Evolutionary conservation across 2,797 vertebrate species (phyloP).

Genomic region (Amniataba percoides): DNA sequence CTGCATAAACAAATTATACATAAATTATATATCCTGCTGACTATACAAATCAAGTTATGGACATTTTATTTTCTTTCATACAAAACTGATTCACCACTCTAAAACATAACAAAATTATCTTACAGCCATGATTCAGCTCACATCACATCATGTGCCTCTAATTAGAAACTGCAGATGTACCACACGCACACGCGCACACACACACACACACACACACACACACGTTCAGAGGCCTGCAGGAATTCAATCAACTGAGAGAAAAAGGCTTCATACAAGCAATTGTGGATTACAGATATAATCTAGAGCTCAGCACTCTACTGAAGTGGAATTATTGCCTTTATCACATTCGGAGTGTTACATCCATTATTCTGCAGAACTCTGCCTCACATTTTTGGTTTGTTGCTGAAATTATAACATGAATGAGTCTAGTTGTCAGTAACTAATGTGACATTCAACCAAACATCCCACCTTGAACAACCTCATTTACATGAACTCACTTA

Average conservation of each 20-base stretch:
- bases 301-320: neutral
- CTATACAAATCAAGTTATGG: neutral
- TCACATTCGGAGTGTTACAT: neutral
- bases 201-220: neutral
- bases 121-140: neutral
- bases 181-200: neutral
- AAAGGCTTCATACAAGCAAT: slow-evolving; percentile 11
- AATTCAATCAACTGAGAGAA: slow-evolving; percentile 14
- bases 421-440: slow-evolving; percentile 1
- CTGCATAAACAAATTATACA: neutral
- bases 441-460: neutral
- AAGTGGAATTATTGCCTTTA: neutral
- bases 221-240: neutral
- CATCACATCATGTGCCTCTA: neutral
- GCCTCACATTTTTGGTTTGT: neutral
- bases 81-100: neutral
- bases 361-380: neutral
- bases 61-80: neutral
- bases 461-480: neutral
- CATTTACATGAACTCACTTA: neutral
- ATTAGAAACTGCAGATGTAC: neutral
- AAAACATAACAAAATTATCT: neutral
- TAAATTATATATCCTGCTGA: neutral
- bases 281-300: slow-evolving; percentile 15
- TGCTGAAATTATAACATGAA: neutral